These are phyloP conservation scores for Seira sanloemensis DNA, from an alignment of 2,888 invertebrate species.

Conservation along the genomic window DNA sequence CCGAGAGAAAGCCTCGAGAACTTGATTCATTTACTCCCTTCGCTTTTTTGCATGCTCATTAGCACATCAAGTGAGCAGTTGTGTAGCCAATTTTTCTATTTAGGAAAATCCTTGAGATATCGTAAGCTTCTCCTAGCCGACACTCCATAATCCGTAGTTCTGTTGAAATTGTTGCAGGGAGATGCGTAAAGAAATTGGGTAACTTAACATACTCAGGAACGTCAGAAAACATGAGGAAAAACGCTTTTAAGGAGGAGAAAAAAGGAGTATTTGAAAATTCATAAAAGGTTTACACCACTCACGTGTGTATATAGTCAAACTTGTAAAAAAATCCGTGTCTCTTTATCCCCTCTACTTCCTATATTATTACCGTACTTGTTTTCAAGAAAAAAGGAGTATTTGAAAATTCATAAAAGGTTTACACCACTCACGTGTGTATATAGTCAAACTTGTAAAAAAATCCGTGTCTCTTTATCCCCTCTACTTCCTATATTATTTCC, in stretches of 20 bases:
- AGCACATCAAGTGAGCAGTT: neutral
- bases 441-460: conserved; percentile 36
- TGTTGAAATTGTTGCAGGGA: no score
- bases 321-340: conserved; percentile 32
- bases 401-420: conserved; percentile 55
- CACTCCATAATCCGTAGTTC: no score
- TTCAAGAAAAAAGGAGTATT: conserved; percentile 27
- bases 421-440: conserved; percentile 30
- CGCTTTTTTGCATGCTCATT: neutral
- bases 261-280: conserved; percentile 47
- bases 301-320: conserved; percentile 30
- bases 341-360: conserved; percentile 2
- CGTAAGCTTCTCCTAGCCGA: no score
- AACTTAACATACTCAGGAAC: no score
- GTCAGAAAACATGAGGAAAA: conserved; percentile 5
- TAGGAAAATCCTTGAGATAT: no score
- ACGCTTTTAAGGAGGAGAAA: conserved; percentile 1
- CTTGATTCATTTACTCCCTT: neutral
- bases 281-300: conserved; percentile 38
- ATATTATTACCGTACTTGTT: no score
- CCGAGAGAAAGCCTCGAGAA: neutral
- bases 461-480: conserved; percentile 13
- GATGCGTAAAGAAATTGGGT: no score
- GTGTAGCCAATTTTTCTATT: neutral
- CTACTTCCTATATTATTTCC: neutral